Conservation (phyloP, 2,113 vertebrate species). For the Trematomus loennbergii region DNA sequence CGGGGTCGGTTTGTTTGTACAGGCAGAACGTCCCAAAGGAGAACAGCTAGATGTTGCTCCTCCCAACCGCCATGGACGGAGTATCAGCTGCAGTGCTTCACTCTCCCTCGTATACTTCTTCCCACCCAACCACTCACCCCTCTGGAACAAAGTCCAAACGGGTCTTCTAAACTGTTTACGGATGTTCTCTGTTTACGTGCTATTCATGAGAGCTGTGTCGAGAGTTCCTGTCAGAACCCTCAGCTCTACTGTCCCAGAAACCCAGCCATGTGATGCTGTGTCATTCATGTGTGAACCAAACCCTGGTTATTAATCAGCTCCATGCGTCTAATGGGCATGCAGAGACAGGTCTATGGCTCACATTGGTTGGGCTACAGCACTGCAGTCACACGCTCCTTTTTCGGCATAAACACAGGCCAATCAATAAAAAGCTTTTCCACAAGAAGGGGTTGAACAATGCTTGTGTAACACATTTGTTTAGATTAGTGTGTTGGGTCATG, state of each 20-base stretch:
- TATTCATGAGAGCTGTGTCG: slow-evolving; percentile 60
- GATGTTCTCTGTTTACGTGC: slow-evolving; percentile 79
- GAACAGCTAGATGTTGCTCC: slow-evolving; percentile 77
- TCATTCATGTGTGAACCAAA: slow-evolving; percentile 55
- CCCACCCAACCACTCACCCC: slow-evolving; percentile 62
- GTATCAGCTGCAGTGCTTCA: slow-evolving; percentile 75
- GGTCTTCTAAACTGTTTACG: slow-evolving; percentile 77
- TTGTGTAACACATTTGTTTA: slow-evolving; percentile 45
- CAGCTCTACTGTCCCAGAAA: slow-evolving; percentile 50
- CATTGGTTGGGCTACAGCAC: slow-evolving; percentile 68
- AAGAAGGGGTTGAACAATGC: slow-evolving; percentile 11
- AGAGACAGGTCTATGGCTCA: slow-evolving; percentile 72
- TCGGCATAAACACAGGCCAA: slow-evolving; percentile 55
- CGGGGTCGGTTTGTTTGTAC: slow-evolving; percentile 81
- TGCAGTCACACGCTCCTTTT: slow-evolving; percentile 51
- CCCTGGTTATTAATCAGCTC: slow-evolving; percentile 58
- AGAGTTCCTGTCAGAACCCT: slow-evolving; percentile 55
- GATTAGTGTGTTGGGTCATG: slow-evolving; percentile 30
- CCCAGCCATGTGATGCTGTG: slow-evolving; percentile 49
- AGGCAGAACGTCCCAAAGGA: slow-evolving; percentile 81
- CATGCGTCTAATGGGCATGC: slow-evolving; percentile 67
- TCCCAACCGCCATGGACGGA: slow-evolving; percentile 68
- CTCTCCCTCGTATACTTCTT: slow-evolving; percentile 53
- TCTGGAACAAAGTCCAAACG: slow-evolving; percentile 72
- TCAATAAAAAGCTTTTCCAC: slow-evolving; percentile 63